Conservation (phyloP, 2,797 vertebrate species). For the Gallinago solitaria region DNA sequence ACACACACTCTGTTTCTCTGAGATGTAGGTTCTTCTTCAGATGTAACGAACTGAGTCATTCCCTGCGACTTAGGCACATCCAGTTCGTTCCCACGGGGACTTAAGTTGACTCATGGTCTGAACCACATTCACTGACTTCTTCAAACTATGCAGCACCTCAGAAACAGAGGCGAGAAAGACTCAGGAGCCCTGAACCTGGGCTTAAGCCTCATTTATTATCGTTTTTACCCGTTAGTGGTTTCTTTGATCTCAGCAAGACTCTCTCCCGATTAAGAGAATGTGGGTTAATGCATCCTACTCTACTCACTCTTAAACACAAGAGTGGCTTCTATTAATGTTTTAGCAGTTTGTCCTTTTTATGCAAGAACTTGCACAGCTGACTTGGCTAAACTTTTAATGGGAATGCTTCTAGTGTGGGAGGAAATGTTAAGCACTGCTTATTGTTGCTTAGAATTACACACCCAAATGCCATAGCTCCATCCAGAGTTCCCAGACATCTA, state of each 20-base stretch:
- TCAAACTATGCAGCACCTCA: background rate
- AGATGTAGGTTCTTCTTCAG: background rate
- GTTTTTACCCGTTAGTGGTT: slow-evolving; percentile 13
- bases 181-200: background rate
- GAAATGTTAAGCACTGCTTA: slow-evolving; percentile 54
- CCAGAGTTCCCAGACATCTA: slow-evolving; percentile 41
- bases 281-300: slow-evolving; percentile 11
- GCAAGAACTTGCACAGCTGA: slow-evolving; percentile 46
- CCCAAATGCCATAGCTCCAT: slow-evolving; percentile 37
- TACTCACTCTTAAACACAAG: slow-evolving; percentile 4
- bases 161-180: background rate
- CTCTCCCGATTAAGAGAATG: background rate
- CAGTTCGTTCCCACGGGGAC: background rate
- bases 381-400: slow-evolving; percentile 61
- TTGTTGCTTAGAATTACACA: slow-evolving; percentile 47
- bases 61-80: background rate
- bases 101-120: background rate
- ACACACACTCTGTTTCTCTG: background rate
- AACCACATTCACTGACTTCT: background rate
- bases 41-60: background rate
- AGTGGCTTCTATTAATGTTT: background rate
- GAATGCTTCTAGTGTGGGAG: slow-evolving; percentile 15
- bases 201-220: background rate
- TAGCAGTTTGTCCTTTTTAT: slow-evolving; percentile 34
- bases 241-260: slow-evolving; percentile 28